Percentiles rank a stretch among this genome's conserved stretches.
Evolutionary conservation across 2,797 vertebrate species (phyloP).

Genomic region (Anableps anableps): DNA sequence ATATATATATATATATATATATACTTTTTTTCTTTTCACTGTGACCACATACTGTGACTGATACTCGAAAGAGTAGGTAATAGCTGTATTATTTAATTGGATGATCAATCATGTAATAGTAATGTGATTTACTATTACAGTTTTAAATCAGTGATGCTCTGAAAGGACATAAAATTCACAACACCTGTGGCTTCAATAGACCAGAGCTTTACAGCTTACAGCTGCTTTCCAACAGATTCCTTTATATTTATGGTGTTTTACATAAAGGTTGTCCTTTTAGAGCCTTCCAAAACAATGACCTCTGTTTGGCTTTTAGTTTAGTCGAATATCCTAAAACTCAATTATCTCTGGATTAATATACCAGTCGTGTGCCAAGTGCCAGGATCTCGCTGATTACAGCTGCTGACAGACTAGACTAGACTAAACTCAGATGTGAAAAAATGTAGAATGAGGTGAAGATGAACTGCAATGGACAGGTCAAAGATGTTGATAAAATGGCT

Average conservation of each 20-base stretch:
- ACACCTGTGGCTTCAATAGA: neutral
- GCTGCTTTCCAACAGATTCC: neutral
- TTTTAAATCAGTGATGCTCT: slow-evolving; percentile 3
- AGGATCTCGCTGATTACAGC: slow-evolving; percentile 3
- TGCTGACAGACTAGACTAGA: neutral
- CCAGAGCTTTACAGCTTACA: neutral
- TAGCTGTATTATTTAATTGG: neutral
- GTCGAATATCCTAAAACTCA: slow-evolving; percentile 37
- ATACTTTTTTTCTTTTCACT: slow-evolving; percentile 9
- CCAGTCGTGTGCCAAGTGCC: slow-evolving; percentile 5
- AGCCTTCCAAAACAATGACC: slow-evolving; percentile 32
- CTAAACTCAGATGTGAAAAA: neutral
- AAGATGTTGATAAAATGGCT: slow-evolving; percentile 11
- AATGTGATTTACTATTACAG: neutral
- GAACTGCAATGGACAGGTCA: neutral
- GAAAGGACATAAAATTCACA: slow-evolving; percentile 2
- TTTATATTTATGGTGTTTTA: slow-evolving; percentile 24
- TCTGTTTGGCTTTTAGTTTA: slow-evolving; percentile 23
- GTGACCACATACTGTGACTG: neutral
- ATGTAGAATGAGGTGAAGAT: neutral
- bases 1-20: neutral
- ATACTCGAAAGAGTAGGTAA: neutral
- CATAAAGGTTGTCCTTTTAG: slow-evolving; percentile 29
- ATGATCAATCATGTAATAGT: neutral
- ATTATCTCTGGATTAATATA: slow-evolving; percentile 43